Conservation (phyloP, 2,113 vertebrate species). For the Psammodynastes pulverulentus region DNA sequence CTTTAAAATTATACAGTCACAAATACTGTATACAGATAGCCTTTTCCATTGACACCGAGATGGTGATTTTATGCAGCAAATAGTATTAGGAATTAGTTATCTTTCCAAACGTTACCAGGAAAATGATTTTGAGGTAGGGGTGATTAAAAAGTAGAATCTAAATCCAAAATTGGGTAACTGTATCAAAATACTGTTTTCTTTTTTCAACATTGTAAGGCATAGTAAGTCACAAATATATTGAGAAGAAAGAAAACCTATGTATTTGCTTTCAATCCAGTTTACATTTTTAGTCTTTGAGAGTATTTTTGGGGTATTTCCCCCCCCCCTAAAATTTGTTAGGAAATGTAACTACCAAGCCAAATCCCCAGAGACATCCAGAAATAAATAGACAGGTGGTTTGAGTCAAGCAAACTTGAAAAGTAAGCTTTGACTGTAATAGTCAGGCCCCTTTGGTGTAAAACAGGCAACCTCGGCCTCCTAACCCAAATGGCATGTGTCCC, state of each 20-base stretch:
- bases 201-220: neutral
- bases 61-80: neutral
- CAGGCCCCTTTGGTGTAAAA: neutral
- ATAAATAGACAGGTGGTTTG: constrained; percentile 6
- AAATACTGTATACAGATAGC: constrained; percentile 26
- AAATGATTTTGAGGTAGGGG: too few relatives aligned
- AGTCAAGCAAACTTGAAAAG: neutral
- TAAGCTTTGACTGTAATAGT: neutral
- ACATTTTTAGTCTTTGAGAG: constrained; percentile 4
- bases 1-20: constrained; percentile 37
- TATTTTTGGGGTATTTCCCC: neutral
- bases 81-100: neutral
- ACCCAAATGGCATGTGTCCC: constrained; percentile 32
- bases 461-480: neutral
- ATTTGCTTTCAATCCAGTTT: neutral
- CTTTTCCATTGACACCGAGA: constrained; percentile 9
- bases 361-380: fast-evolving
- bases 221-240: neutral
- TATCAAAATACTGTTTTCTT: neutral
- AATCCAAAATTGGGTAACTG: neutral
- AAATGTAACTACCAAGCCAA: neutral
- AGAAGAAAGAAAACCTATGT: neutral
- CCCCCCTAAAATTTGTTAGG: neutral
- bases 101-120: neutral
- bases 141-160: neutral